Percentiles rank a stretch among this genome's conserved stretches.
phyloP scores from a whole-genome alignment of 2,797 vertebrate species.

The Mormyrops boulengeri region DNA sequence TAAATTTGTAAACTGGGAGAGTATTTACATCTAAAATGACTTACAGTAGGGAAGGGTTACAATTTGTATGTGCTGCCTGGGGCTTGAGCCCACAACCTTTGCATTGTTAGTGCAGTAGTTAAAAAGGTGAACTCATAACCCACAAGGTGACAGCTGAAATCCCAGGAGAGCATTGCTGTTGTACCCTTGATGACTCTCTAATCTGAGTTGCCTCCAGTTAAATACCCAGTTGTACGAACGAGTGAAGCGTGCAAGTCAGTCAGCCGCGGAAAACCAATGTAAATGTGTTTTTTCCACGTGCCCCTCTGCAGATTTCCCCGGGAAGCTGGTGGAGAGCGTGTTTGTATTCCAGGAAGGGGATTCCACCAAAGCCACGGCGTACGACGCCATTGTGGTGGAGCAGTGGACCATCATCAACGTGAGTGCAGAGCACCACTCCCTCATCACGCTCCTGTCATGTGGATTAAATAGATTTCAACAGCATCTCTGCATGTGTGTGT shows the following conservation, averaged over 20 bases:
- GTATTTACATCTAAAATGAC: not conserved
- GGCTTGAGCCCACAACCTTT: not conserved
- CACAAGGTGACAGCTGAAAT: not conserved
- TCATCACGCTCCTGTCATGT: not conserved
- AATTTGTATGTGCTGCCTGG: not conserved
- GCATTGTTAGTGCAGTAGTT: not conserved
- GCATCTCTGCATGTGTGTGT: not conserved
- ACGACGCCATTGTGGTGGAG: constrained; percentile 94
- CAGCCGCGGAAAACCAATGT: not conserved
- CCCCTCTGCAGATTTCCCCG: constrained; percentile 65
- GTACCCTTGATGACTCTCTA: not conserved
- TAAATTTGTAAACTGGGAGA: not conserved
- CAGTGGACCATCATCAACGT: constrained; percentile 91
- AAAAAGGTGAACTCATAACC: not conserved
- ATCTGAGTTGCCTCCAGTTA: not conserved
- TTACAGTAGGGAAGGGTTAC: not conserved
- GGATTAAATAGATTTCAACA: not conserved
- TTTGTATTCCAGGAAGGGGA: constrained; percentile 89
- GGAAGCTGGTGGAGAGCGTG: constrained; percentile 76
- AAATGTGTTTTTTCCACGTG: not conserved
- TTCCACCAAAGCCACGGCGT: constrained; percentile 57
- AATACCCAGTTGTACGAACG: not conserved
- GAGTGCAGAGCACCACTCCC: constrained; percentile 39
- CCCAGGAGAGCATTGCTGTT: not conserved
- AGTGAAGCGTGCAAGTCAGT: not conserved